Base-by-base conservation (phyloP, 2,888 invertebrate genomes). In the Pseudococcus jackbeardsleyi region DNA sequence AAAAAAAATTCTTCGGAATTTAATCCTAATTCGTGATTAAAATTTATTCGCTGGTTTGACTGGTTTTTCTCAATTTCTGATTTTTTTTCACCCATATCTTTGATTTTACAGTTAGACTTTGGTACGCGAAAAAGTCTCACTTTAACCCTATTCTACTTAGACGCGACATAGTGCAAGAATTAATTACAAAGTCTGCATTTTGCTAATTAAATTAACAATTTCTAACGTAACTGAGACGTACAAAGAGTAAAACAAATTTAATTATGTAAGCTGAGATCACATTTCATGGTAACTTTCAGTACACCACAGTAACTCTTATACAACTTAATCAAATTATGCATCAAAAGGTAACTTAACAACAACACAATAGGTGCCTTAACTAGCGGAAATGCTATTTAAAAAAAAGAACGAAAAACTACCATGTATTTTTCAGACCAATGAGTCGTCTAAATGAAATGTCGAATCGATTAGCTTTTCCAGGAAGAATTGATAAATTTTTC, bases 321-420 rank as follows among this genome's bases (percentile, higher is more conserved):
- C 54, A 6, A 68, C 26, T 68, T 68, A 42, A 82, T 82, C 46
- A 42, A 39, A 42, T 46, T 46, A 82, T 39, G 8, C 82, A 82
- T 82, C 39, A 46, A 46, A 82, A 82, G 82, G 42, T 39, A 82
- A 82, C 46, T 82, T 82, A 82, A 82, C 46, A 42, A 33, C 82
- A 39, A 46, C 39, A 42, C 26, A 39, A 46, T 42, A 82, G 82
- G 39, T 42, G 82, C 33, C 26, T 39, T 82, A 82, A 46, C 82
- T 33, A 82, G 82, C 82, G 46, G 68, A 68, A 68, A 68, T 68
- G 68, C 26, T 68, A n/a, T n/a, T 26, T 12, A 8, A 26, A 68
- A 26, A 68, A 64, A 64, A 0, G 12, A 15, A 42, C 42, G 22
- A 68, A 26, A 68, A 68, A 68, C 7, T 4, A 26, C 12, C 68